Evolutionary conservation across 2,797 vertebrate genomes (phyloP).

Genomic region (Sylvilagus floridanus): DNA sequence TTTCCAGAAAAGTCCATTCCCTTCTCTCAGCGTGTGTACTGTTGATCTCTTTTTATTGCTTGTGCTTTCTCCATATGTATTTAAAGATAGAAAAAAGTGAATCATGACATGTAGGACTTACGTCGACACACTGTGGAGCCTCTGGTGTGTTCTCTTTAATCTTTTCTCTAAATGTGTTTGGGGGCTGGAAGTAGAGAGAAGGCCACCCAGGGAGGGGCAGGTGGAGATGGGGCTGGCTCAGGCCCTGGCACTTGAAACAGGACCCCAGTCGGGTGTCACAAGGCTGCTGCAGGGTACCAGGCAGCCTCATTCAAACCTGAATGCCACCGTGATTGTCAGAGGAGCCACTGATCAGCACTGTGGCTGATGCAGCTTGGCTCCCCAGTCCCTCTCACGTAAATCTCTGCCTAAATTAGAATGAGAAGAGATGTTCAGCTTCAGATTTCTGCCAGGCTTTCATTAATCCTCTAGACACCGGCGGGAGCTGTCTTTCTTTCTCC

Average conservation of each 20-base stretch:
- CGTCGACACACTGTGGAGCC: neutral
- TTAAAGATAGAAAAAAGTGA: conserved; percentile 44
- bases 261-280: neutral
- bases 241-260: neutral
- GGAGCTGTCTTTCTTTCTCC: conserved; percentile 65
- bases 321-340: neutral
- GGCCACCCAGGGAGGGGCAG: neutral
- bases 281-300: neutral
- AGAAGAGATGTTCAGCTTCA: conserved; percentile 50
- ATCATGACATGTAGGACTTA: neutral
- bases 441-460: conserved; percentile 74
- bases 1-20: neutral
- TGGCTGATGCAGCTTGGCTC: conserved; percentile 30
- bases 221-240: neutral
- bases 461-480: conserved; percentile 70
- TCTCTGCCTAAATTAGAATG: conserved; percentile 56
- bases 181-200: neutral
- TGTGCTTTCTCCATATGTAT: neutral
- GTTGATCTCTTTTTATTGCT: neutral
- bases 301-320: neutral
- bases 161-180: neutral
- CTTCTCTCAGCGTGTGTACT: neutral
- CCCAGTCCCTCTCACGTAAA: conserved; percentile 64
- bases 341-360: neutral
- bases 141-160: neutral